Evolutionary conservation across 1,140 invertebrate genomes (phyloP), one percentile per base, ranked within the genome.

Genomic region (Drosophila novamexicana): DNA sequence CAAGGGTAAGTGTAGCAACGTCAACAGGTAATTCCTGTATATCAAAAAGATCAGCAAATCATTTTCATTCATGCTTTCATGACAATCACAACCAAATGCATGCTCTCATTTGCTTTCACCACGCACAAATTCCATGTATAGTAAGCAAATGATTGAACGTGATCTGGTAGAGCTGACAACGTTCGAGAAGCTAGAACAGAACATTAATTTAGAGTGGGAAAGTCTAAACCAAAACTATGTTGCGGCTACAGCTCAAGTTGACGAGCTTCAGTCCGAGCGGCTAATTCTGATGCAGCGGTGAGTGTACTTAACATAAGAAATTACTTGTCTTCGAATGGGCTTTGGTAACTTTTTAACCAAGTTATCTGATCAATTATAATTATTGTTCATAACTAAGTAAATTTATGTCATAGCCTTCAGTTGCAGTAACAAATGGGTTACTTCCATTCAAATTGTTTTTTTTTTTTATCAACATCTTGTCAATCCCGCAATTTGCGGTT

Each of bases 111-210:
- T 18, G n/a, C 37, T 45, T 16, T 53, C 34, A 62, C 40, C n/a
- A 37, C 16, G 9, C 14, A n/a, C 14, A 58, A 61, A 36, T 47
- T 42, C 32, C 66, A 36, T 37, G 14, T 42, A 12, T 37, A 90
- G 85, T 36, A 59, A 59, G 65, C 69, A 81, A 56, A 66, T 78
- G 45, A 57, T 77, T 44, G 75, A 76, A 53, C 71, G 69, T 12
- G 79, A 90, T 18, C 45, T 79, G 7, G 53, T 76, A 59, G 88
- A 91, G 47, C 63, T 91, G 29, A 67, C 75, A 68, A 79, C 69
- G 9, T 91, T 89, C 67, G 81, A 77, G 18, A 85, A 77, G 6
- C 73, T 90, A 56, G 90, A 91, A 53, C 81, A 88, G 9, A 77
- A 82, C 29, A 66, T 76, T 22, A 69, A 76, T 32, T 61, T 50